A percentile compares a stretch with the other conserved stretches of the same genome.
Conservation (phyloP, 1,140 invertebrate genomes). For the Lepidotrigona ventralis region DNA sequence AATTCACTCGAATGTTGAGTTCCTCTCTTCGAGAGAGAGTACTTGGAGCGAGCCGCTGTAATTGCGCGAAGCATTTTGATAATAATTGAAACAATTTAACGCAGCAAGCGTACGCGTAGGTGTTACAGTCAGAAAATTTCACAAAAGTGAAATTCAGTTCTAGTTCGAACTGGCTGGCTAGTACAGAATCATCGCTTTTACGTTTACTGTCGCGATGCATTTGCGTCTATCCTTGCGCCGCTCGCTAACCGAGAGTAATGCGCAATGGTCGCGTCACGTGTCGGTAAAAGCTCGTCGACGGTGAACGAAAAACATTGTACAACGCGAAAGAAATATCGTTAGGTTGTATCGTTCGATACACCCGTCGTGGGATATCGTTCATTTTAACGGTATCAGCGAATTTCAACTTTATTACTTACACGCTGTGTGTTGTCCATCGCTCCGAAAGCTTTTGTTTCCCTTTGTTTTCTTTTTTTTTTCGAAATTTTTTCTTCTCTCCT, state of each 20-base stretch:
- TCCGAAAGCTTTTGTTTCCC: background rate
- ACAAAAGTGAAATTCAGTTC: background rate
- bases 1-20: too few species aligned
- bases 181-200: slow-evolving; percentile 31
- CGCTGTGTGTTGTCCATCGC: background rate
- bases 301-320: slow-evolving; percentile 39
- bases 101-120: too few species aligned
- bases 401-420: background rate
- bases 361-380: background rate
- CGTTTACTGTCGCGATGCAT: slow-evolving; percentile 43
- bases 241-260: slow-evolving; percentile 28
- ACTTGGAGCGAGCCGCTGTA: too few species aligned
- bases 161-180: slow-evolving; percentile 23
- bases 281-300: slow-evolving; percentile 18
- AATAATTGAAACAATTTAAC: too few species aligned
- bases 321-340: background rate
- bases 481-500: too few species aligned
- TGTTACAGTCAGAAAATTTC: background rate
- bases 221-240: background rate
- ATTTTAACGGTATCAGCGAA: background rate
- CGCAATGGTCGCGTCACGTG: slow-evolving; percentile 2
- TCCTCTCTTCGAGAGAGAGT: too few species aligned
- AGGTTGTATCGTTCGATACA: slow-evolving; percentile 1
- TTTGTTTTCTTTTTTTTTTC: background rate
- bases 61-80: too few species aligned